phyloP scores from a whole-genome alignment of 2,888 invertebrate genomes.

The Drosophila lutescens region DNA sequence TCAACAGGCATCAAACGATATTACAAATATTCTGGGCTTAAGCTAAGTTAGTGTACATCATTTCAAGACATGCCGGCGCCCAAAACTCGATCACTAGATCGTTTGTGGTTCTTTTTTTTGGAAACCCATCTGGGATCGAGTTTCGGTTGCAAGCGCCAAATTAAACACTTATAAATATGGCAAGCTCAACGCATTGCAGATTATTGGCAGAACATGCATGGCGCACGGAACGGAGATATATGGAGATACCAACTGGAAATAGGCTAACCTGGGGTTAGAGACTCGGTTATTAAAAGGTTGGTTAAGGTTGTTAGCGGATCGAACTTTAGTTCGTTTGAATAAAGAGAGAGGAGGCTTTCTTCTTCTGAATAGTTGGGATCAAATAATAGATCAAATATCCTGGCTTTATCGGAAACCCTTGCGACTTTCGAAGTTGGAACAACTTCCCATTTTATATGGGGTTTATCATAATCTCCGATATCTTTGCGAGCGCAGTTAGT shows the following conservation, averaged over 20 bases:
- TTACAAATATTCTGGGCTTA: constrained; percentile 12
- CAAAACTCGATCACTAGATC: not conserved
- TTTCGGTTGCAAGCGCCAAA: not conserved
- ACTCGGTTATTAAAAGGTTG: not conserved
- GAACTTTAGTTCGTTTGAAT: not conserved
- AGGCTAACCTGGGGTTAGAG: not conserved
- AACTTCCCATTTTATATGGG: not conserved
- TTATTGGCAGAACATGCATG: constrained; percentile 22
- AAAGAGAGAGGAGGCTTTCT: not conserved
- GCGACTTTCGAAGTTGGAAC: not conserved
- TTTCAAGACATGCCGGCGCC: constrained; percentile 15
- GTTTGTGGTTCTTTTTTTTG: not conserved
- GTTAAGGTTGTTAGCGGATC: not conserved
- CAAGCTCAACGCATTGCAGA: constrained; percentile 23
- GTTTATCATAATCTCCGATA: constrained; percentile 1
- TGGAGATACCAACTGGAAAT: not conserved
- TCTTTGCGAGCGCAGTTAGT: constrained; percentile 21
- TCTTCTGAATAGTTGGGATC: not conserved
- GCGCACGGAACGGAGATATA: constrained; percentile 7
- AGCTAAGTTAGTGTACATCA: constrained; percentile 16
- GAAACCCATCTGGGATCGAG: not conserved
- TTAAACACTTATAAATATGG: constrained; percentile 9
- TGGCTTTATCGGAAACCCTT: too few relatives aligned
- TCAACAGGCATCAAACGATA: constrained; percentile 42
- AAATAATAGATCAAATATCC: not conserved